phyloP scores from a whole-genome alignment of 2,888 invertebrate genomes.

The Ophion obscuratus region DNA sequence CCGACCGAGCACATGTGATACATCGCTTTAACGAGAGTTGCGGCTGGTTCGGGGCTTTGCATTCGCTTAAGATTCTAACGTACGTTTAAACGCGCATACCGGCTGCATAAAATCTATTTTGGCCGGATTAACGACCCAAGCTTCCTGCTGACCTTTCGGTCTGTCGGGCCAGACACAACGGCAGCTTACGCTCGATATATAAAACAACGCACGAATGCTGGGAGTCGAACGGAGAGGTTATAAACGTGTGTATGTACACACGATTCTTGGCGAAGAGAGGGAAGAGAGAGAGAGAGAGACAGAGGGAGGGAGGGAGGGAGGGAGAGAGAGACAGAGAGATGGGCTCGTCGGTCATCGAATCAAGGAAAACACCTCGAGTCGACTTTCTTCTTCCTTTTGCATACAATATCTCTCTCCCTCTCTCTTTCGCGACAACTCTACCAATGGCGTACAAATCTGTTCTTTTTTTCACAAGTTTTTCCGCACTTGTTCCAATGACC shows the following conservation, averaged over 20 bases:
- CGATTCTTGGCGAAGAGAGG: slow-evolving; percentile 23
- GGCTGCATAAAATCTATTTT: slow-evolving; percentile 50
- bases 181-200: slow-evolving; percentile 34
- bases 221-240: slow-evolving; percentile 20
- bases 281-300: neutral
- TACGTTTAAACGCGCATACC: slow-evolving; percentile 4
- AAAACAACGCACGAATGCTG: slow-evolving; percentile 25
- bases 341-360: slow-evolving; percentile 54
- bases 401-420: slow-evolving; percentile 5
- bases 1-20: neutral
- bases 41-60: neutral
- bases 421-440: slow-evolving; percentile 49
- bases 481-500: slow-evolving; percentile 50
- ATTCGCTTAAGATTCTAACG: slow-evolving; percentile 14
- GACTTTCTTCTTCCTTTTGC: slow-evolving; percentile 31
- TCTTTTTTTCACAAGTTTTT: slow-evolving; percentile 34
- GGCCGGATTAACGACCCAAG: slow-evolving; percentile 63
- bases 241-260: slow-evolving; percentile 10
- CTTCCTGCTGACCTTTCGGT: slow-evolving; percentile 63
- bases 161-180: slow-evolving; percentile 55
- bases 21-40: slow-evolving; percentile 3
- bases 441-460: slow-evolving; percentile 56
- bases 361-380: slow-evolving; percentile 65
- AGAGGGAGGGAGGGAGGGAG: no score
- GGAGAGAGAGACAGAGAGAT: neutral